These are phyloP conservation scores for Sinohyriopsis cumingii DNA, from an alignment of 2,888 invertebrate species.

Conservation along the genomic window DNA sequence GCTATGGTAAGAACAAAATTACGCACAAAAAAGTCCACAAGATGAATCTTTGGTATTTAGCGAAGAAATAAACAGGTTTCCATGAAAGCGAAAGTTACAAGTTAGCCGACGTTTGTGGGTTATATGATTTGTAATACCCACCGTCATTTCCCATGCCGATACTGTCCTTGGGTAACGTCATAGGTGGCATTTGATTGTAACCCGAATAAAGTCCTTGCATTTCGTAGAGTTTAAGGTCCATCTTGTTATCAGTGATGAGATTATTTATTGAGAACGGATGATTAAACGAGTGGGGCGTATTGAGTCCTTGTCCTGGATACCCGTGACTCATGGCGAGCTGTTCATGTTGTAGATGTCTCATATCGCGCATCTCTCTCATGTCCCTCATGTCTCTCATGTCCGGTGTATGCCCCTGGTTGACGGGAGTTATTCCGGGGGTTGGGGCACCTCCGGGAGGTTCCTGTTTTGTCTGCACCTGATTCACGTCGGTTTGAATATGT, in stretches of 20 bases:
- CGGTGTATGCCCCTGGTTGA: not conserved
- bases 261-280: constrained; percentile 97
- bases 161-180: constrained; percentile 41
- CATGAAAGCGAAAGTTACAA: constrained; percentile 39
- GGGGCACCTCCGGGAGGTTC: constrained; percentile 27
- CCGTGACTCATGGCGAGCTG: constrained; percentile 50
- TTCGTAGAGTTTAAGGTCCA: constrained; percentile 89
- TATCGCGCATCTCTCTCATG: constrained; percentile 14
- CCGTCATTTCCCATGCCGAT: constrained; percentile 45
- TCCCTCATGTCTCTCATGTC: constrained; percentile 12
- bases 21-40: not conserved
- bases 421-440: constrained; percentile 32
- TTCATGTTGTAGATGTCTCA: constrained; percentile 37
- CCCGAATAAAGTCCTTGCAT: constrained; percentile 61
- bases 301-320: constrained; percentile 57
- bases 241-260: constrained; percentile 85
- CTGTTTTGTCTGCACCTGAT: constrained; percentile 32
- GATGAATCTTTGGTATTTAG: constrained; percentile 30
- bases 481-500: constrained; percentile 34
- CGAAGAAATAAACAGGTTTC: constrained; percentile 1
- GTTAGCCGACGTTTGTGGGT: constrained; percentile 59
- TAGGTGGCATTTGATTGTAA: constrained; percentile 45
- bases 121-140: constrained; percentile 63
- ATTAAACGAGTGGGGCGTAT: constrained; percentile 74
- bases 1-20: not conserved